phyloP scores from a whole-genome alignment of 2,888 invertebrate genomes.

The Metopia argyrocephala region DNA sequence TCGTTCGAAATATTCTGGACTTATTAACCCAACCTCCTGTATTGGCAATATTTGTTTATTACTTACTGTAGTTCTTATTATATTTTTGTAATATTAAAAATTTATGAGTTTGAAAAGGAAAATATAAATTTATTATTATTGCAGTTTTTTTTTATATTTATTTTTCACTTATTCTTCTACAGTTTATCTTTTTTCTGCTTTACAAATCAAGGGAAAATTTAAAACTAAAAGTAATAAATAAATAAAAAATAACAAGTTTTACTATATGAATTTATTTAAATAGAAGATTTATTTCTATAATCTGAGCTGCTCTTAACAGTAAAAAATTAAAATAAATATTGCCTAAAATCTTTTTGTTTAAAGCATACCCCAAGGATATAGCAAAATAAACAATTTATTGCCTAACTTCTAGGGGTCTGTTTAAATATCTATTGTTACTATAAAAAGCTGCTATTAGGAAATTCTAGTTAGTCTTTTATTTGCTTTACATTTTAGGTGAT shows the following conservation, averaged over 20 bases:
- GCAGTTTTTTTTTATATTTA: not conserved
- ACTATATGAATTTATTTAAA: not conserved
- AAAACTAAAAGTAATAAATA: not conserved
- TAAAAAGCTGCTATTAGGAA: not conserved
- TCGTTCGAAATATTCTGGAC: too few species aligned
- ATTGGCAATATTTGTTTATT: too few species aligned
- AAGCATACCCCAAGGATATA: not conserved
- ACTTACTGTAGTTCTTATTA: too few species aligned
- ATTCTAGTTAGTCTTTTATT: not conserved
- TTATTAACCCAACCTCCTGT: too few species aligned
- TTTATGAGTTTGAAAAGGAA: conserved; percentile 1
- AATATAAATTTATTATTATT: not conserved
- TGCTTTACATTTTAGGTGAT: not conserved
- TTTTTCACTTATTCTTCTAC: too few species aligned
- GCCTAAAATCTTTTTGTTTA: not conserved
- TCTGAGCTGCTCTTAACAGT: not conserved
- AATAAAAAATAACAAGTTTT: not conserved
- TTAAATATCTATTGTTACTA: too few species aligned
- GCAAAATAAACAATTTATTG: not conserved
- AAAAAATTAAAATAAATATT: not conserved
- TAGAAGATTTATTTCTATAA: not conserved
- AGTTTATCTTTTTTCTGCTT: not conserved
- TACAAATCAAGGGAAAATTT: conserved; percentile 18
- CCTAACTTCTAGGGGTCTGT: not conserved
- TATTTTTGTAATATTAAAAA: not conserved